Percentiles rank a stretch among this genome's conserved stretches.
Conservation (phyloP, 2,797 vertebrate genomes). For the Gobio occitaniae region DNA sequence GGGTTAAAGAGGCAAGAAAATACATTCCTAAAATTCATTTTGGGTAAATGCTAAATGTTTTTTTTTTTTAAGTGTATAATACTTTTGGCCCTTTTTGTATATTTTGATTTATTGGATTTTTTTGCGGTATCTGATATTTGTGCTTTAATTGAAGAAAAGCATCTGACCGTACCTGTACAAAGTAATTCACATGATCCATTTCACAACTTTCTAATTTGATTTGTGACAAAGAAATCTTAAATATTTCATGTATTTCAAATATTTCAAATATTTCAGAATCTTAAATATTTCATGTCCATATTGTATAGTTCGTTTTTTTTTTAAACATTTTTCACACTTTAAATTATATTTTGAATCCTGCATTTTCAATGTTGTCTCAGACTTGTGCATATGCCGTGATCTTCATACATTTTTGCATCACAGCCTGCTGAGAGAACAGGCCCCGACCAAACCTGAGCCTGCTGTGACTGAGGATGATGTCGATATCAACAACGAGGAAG, state of each 20-base stretch:
- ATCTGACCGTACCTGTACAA: not conserved
- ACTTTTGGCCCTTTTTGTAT: not conserved
- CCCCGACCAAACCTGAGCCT: constrained; percentile 78
- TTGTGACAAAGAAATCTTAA: not conserved
- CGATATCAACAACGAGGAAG: constrained; percentile 76
- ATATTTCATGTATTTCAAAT: not conserved
- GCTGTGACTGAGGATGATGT: constrained; percentile 76
- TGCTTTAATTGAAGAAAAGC: not conserved
- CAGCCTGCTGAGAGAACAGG: constrained; percentile 83
- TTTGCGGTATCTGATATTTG: not conserved
- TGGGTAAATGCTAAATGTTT: too few relatives aligned
- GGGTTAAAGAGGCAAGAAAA: not conserved
- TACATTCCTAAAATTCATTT: not conserved
- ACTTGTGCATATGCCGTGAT: not conserved
- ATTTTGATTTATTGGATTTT: not conserved
- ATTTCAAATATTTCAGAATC: too few relatives aligned
- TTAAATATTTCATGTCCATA: not conserved
- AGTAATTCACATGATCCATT: not conserved
- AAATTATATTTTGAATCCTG: not conserved
- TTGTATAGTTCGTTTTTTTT: not conserved
- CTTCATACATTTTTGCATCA: not conserved
- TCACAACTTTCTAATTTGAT: not conserved
- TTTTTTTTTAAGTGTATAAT: not conserved
- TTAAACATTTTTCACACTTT: not conserved
- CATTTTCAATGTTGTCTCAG: not conserved